Evolutionary conservation across 2,888 invertebrate genomes (phyloP), one percentile per base, ranked within the genome.

Genomic region (Sclerodermus sp.): DNA sequence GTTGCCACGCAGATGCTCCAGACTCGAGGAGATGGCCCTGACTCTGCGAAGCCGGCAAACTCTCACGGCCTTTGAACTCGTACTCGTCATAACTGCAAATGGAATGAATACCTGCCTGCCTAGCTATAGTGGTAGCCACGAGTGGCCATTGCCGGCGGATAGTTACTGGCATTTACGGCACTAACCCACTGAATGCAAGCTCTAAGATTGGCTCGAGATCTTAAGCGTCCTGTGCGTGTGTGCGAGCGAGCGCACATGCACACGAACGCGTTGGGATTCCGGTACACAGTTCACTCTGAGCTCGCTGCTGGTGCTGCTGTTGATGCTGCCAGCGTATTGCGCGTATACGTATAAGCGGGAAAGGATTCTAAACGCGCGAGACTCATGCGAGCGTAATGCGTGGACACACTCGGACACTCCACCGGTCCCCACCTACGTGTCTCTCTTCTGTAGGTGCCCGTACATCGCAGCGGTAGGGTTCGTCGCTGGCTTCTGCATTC

Each of bases 31-130:
- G 45, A 43, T 23, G 55, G 31, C 42, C 45, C 49, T 42, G 15
- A 44, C 39, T 57, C 53, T 59, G 64, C 68, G 4, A 14, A 34
- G 34, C 34, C 12, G 34, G 34, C 34, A 63, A 70, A 71, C 65
- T 74, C 74, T 72, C 75, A 74, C 75, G 74, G 73, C 74, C 74
- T 72, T 62, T 73, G 75, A 74, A 74, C 74, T 67, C 64, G 67
- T 64, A 71, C 73, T 72, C 74, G 70, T 74, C 74, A 73, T 75
- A 74, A 74, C 74, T 74, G 73, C 74, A 74, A 74, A 74, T 74
- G 72, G 73, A 73, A 75, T 73, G 75, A 74, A 72, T 73, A 65
- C 67, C 69, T 70, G 65, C 57, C 67, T 62, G 58, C 61, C 64
- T 57, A 45, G 45, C 59, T 59, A 57, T 59, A 63, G 67, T 64